phyloP scores from a whole-genome alignment of 2,888 invertebrate genomes.

The Tromatobia lineatoria region DNA sequence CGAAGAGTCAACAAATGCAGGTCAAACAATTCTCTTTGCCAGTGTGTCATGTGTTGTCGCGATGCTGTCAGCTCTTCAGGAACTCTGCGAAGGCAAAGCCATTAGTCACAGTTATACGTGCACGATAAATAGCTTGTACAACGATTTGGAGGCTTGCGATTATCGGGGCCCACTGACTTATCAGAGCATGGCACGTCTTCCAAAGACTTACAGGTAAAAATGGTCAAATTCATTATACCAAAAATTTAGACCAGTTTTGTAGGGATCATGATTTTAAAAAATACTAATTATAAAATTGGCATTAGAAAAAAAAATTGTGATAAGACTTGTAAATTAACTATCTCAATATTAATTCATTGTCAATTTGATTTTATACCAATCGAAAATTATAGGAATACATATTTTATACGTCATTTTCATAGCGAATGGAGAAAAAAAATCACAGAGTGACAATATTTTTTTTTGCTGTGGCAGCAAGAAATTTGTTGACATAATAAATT shows the following conservation, averaged over 20 bases:
- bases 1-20: slow-evolving; percentile 95
- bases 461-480: too few species aligned
- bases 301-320: too few species aligned
- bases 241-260: background rate
- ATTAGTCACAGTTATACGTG: slow-evolving; percentile 87
- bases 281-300: too few species aligned
- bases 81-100: slow-evolving; percentile 91
- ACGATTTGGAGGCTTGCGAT: slow-evolving; percentile 86
- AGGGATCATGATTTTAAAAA: too few species aligned
- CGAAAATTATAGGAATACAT: too few species aligned
- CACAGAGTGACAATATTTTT: too few species aligned
- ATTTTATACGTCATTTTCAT: too few species aligned
- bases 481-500: too few species aligned
- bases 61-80: slow-evolving; percentile 93
- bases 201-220: slow-evolving; percentile 91
- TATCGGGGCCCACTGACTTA: slow-evolving; percentile 95
- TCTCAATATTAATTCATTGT: too few species aligned
- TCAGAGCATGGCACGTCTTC: slow-evolving; percentile 93
- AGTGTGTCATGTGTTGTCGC: slow-evolving; percentile 94
- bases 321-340: too few species aligned
- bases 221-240: background rate
- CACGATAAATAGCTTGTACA: slow-evolving; percentile 82
- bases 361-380: too few species aligned
- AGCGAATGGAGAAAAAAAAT: too few species aligned
- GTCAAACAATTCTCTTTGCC: slow-evolving; percentile 91